Base-by-base conservation (phyloP, 2,113 vertebrate genomes). In the Chamaetylas fuelleborni region DNA sequence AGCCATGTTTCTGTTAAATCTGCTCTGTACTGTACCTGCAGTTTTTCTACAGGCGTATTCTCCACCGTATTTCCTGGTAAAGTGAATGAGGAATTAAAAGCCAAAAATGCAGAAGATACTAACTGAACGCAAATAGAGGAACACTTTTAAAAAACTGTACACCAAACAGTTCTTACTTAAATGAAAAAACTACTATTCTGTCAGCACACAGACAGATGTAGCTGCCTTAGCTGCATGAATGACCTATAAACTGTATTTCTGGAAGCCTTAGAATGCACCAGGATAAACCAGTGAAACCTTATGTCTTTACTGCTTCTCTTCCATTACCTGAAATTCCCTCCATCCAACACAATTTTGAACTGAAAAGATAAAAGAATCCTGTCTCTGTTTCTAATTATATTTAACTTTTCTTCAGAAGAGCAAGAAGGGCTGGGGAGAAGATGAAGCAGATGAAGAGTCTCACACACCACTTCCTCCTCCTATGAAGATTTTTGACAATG, bases 401-500 rank as follows among this genome's bases (percentile, higher is more conserved):
- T 90, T 96, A 38, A 93, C 64, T 95, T 96, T 88, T 62, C 97
- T 98, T 97, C 97, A 98, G 97, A 98, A 98, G 97, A 98, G 97
- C 97, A 98, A 98, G 97, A 99, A 98, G 71, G 99, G 99, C 7
- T 99, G 99, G 96, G 99, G 99, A 82, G 99, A 99, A 97, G 99
- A 99, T 93, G 99, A 99, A 93, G 98, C 98, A 70, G 99, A 99
- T 48, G 99, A 99, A 93, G 99, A 99, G 57, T 99, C 98, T 22
- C 98, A 99, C 97, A 99, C 99, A 14, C 99, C 98, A 24, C 98
- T 99, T 48, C 99, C 99, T 42, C 99, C 99, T 2, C 99, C 99
- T 17, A 99, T 99, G 99, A 99, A 99, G 97, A 99, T 99, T 97
- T 99, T 99, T 94, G 99, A 99, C 95, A 99, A 99, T 61, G 98